phyloP scores from a whole-genome alignment of 2,113 vertebrate species.

The Microtus montanus region DNA sequence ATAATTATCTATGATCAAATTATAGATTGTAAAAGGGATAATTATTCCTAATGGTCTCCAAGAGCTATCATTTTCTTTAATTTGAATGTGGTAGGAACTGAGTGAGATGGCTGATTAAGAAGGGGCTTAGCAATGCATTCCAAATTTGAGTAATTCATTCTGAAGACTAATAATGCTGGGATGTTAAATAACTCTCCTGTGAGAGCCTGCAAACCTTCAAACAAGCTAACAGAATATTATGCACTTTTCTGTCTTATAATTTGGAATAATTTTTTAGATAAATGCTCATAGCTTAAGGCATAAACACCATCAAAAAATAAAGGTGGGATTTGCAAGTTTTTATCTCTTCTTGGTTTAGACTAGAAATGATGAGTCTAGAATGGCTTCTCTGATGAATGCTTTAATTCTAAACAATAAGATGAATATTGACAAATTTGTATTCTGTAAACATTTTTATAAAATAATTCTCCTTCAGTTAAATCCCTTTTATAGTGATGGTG shows the following conservation, averaged over 20 bases:
- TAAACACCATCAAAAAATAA: background rate
- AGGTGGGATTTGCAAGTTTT: background rate
- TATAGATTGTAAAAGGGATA: slow-evolving; percentile 59
- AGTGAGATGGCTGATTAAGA: slow-evolving; percentile 41
- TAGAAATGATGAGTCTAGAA: slow-evolving; percentile 10
- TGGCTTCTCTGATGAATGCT: background rate
- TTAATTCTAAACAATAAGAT: slow-evolving; percentile 7
- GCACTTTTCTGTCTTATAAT: background rate
- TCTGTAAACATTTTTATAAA: slow-evolving; percentile 1
- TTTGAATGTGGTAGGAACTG: slow-evolving; percentile 56
- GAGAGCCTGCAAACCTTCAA: background rate
- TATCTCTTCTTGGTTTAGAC: slow-evolving; percentile 18
- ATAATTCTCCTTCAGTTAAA: background rate
- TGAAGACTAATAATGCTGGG: background rate
- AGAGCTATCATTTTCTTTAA: slow-evolving; percentile 69
- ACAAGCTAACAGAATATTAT: background rate
- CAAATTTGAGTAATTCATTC: slow-evolving; percentile 7
- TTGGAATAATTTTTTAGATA: background rate
- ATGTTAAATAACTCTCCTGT: background rate
- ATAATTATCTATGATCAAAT: slow-evolving; percentile 70
- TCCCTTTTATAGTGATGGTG: background rate
- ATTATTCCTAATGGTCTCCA: slow-evolving; percentile 67
- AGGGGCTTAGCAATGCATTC: background rate
- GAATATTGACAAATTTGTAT: background rate
- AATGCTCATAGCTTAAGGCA: background rate